Evolutionary conservation across 2,113 vertebrate species (phyloP), one percentile per base, ranked within the genome.

Genomic region (Mugil cephalus): DNA sequence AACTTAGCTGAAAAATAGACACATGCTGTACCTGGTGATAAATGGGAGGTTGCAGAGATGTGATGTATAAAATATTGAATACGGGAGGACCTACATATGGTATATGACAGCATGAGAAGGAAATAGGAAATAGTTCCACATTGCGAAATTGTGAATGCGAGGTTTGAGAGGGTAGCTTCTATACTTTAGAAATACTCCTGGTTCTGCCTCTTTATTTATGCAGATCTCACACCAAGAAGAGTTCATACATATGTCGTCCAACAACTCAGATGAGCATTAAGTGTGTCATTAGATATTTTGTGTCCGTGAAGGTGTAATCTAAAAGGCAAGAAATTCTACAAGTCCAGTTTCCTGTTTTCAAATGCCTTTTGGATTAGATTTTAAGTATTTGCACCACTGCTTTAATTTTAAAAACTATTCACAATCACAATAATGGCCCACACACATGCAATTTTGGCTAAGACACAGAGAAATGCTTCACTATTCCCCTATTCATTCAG

Each of bases 31-130:
- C 69, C 63, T 68, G 64, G 74, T 87, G 82, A 88, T 84, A 61
- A 85, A 88, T 80, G 77, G 55, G 54, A 84, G 62, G 35, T 47
- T 67, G 77, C 80, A 77, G 53, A 73, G 48, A 78, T 64, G 55
- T 19, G 24, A 80, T 80, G 50, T 61, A 13, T 77, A 56, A 88
- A 89, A 88, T 86, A 74, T 77, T 84, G 69, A 91, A 87, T 30
- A 76, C 58, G 15, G 40, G 50, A 13, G 64, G 67, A 70, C 43
- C 56, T 67, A 64, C 18, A 71, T 61, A 36, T 14, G 46, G 59
- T 39, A 17, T 61, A 77, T 30, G 61, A 39, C 71, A 62, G 66
- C 46, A 71, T 55, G 42, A 78, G 59, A 46, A 67, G 62, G 43
- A 78, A 69, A 69, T 17, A 67, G 62, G 43, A 78, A 69, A 69